phyloP scores from a whole-genome alignment of 2,797 vertebrate genomes.

The Apogon hyalosoma region DNA sequence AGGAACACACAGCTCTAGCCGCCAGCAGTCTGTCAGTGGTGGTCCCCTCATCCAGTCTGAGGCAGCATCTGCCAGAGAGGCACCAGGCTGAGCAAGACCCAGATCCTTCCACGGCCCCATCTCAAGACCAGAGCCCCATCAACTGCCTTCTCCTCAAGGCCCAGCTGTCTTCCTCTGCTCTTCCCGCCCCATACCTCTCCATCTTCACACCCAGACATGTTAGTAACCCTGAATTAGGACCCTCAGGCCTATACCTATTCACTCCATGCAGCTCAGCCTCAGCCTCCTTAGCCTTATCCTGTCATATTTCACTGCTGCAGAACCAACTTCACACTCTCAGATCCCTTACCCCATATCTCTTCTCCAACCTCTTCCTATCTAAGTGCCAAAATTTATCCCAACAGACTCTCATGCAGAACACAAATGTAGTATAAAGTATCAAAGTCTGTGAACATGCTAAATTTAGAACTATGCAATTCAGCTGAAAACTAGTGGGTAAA shows the following conservation, averaged over 20 bases:
- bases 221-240: conserved; percentile 56
- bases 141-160: conserved; percentile 66
- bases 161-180: conserved; percentile 63
- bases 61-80: conserved; percentile 90
- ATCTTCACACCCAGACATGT: conserved; percentile 64
- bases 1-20: conserved; percentile 75
- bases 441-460: not conserved
- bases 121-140: conserved; percentile 66
- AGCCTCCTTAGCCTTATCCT: conserved; percentile 28
- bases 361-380: conserved; percentile 15
- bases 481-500: not conserved
- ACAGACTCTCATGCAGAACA: not conserved
- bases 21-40: conserved; percentile 83
- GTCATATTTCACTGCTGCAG: conserved; percentile 38
- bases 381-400: conserved; percentile 21
- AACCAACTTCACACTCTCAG: conserved; percentile 32
- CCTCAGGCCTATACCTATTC: conserved; percentile 56
- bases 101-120: conserved; percentile 63
- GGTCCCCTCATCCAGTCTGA: conserved; percentile 84
- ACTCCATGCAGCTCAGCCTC: conserved; percentile 42
- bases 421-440: not conserved
- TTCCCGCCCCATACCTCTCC: conserved; percentile 44
- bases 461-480: too few species aligned
- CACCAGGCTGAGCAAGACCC: conserved; percentile 75
- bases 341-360: conserved; percentile 17